phyloP scores from a whole-genome alignment of 2,113 vertebrate genomes.

The Excalfactoria chinensis region DNA sequence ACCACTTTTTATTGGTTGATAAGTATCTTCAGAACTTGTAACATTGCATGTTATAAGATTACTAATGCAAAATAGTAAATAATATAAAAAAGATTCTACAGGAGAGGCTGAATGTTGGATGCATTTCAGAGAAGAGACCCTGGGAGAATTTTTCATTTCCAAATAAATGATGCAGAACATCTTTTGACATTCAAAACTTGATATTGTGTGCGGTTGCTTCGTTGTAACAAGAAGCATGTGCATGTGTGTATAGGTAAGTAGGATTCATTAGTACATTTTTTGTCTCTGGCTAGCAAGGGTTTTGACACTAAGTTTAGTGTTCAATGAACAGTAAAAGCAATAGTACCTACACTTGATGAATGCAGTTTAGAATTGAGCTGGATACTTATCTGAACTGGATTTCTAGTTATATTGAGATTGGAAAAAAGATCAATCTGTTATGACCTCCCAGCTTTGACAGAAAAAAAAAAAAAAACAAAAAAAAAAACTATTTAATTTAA shows the following conservation, averaged over 20 bases:
- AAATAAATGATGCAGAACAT: neutral
- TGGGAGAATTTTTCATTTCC: neutral
- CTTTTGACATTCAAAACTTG: neutral
- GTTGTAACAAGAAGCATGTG: neutral
- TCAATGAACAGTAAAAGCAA: neutral
- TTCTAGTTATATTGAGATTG: neutral
- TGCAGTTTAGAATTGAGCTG: neutral
- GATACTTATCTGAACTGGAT: neutral
- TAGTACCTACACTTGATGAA: rapidly evolving
- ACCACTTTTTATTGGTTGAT: neutral
- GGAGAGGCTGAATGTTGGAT: neutral
- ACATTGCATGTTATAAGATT: neutral
- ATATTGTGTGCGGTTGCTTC: neutral
- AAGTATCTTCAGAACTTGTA: neutral
- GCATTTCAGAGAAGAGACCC: neutral
- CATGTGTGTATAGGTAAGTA: neutral
- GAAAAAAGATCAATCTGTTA: neutral
- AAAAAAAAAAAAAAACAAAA: neutral
- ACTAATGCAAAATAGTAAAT: neutral
- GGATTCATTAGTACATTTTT: neutral
- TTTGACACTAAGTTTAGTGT: neutral
- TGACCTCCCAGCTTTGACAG: neutral
- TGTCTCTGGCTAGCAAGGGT: neutral
- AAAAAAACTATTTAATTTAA: neutral
- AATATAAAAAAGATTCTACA: neutral